Percentiles rank a stretch among this genome's conserved stretches.
Conservation (phyloP, 2,888 invertebrate species). For the Drosophila incognita region DNA sequence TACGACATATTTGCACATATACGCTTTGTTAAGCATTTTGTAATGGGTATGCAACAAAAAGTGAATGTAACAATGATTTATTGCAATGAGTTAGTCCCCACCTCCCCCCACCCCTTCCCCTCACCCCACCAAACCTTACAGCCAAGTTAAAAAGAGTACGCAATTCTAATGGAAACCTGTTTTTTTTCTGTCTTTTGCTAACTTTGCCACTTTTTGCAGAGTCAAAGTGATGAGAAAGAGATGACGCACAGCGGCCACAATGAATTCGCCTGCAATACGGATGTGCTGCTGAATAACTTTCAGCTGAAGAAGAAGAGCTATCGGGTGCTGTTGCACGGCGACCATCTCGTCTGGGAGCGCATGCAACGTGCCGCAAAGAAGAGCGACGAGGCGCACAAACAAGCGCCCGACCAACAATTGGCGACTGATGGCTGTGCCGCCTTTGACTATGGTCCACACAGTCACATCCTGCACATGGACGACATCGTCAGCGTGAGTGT, state of each 20-base stretch:
- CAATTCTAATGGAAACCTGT: slow-evolving; percentile 73
- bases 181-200: slow-evolving; percentile 31
- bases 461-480: slow-evolving; percentile 72
- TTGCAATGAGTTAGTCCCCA: slow-evolving; percentile 5
- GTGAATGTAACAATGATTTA: slow-evolving; percentile 57
- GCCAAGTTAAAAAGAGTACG: slow-evolving; percentile 21
- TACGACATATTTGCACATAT: background rate
- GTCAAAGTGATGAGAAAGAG: slow-evolving; percentile 41
- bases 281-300: slow-evolving; percentile 86
- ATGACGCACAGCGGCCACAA: slow-evolving; percentile 68
- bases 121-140: background rate
- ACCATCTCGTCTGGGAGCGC: slow-evolving; percentile 88
- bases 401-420: slow-evolving; percentile 32
- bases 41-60: slow-evolving; percentile 17
- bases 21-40: background rate
- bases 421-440: background rate
- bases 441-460: slow-evolving; percentile 57
- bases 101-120: background rate
- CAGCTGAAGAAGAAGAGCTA: slow-evolving; percentile 87
- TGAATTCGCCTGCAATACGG: slow-evolving; percentile 45
- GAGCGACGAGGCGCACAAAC: slow-evolving; percentile 26
- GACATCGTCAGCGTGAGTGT: slow-evolving; percentile 73
- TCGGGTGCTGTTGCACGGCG: slow-evolving; percentile 88
- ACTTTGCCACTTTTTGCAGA: slow-evolving; percentile 29
- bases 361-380: slow-evolving; percentile 51